A percentile compares a stretch with the other conserved stretches of the same genome.
Evolutionary conservation across 2,797 vertebrate species (phyloP).

Genomic region (Hippoglossus hippoglossus): DNA sequence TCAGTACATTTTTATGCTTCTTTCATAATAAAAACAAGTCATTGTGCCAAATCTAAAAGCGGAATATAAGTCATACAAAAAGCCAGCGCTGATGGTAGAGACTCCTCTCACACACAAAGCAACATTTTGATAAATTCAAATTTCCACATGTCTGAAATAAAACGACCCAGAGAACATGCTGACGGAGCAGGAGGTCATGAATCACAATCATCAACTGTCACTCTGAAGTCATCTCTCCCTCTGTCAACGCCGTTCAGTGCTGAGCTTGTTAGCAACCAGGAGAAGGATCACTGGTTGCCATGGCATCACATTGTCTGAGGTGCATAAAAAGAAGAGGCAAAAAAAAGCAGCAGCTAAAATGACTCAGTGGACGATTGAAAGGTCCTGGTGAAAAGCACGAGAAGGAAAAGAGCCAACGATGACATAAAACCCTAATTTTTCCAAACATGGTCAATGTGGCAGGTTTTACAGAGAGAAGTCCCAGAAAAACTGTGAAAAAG

Average conservation of each 20-base stretch:
- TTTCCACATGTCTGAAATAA: conserved; percentile 20
- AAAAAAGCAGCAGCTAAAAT: conserved; percentile 27
- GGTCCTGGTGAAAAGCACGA: conserved; percentile 29
- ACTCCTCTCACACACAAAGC: conserved; percentile 32
- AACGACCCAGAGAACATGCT: neutral
- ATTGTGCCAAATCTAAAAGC: conserved; percentile 56
- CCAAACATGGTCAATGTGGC: conserved; percentile 20
- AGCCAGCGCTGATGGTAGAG: conserved; percentile 30
- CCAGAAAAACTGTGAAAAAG: conserved; percentile 28
- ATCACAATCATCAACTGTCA: conserved; percentile 29
- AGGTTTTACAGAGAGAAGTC: conserved; percentile 11
- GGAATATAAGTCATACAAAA: conserved; percentile 53
- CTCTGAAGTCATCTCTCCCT: conserved; percentile 11
- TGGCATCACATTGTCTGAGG: conserved; percentile 60
- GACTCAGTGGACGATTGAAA: conserved; percentile 39
- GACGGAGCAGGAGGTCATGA: conserved; percentile 5
- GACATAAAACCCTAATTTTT: conserved; percentile 37
- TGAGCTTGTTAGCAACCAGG: conserved; percentile 29
- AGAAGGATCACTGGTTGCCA: conserved; percentile 52
- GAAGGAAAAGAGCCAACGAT: conserved; percentile 35
- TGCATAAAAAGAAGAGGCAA: conserved; percentile 31
- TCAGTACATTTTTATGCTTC: conserved; percentile 32
- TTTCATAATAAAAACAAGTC: conserved; percentile 62
- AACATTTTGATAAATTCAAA: conserved; percentile 35
- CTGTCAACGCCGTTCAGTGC: conserved; percentile 2